Evolutionary conservation across 1,140 invertebrate genomes (phyloP).

Genomic region (Phenacoccus solenopsis): DNA sequence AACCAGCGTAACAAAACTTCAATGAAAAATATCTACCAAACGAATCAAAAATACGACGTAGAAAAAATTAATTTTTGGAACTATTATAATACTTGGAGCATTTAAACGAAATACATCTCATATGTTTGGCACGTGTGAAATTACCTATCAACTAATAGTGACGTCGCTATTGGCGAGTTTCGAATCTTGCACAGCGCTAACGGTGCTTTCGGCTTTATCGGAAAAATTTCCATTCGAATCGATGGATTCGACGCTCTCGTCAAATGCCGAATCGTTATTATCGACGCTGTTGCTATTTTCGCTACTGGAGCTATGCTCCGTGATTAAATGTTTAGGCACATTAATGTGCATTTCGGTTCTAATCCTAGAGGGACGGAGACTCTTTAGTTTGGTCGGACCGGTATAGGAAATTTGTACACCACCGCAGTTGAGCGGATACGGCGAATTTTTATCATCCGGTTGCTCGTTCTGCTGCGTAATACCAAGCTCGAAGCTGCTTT

Average conservation of each 20-base stretch:
- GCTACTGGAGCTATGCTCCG: background rate
- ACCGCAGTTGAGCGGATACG: conserved; percentile 42
- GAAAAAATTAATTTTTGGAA: background rate
- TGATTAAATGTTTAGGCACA: conserved; percentile 5
- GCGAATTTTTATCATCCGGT: background rate
- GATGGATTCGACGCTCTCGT: conserved; percentile 5
- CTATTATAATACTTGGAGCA: background rate
- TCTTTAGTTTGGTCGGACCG: conserved; percentile 51
- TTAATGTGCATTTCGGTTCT: conserved; percentile 6
- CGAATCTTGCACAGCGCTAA: background rate
- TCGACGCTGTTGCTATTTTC: background rate
- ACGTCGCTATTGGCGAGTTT: background rate
- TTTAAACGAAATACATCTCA: background rate
- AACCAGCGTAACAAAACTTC: background rate
- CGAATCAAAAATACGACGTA: too few species aligned
- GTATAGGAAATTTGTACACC: conserved; percentile 51
- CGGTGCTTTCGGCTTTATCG: conserved; percentile 11
- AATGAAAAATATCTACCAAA: background rate
- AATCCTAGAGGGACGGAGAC: conserved; percentile 33
- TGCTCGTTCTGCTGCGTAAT: background rate
- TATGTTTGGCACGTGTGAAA: background rate
- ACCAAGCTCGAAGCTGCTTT: conserved; percentile 1
- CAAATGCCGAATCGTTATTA: conserved; percentile 11
- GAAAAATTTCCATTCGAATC: conserved; percentile 6
- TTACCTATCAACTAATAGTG: background rate